These are phyloP conservation scores for Lamprotornis superbus DNA, from an alignment of 2,113 vertebrate species.

Conservation along the genomic window DNA sequence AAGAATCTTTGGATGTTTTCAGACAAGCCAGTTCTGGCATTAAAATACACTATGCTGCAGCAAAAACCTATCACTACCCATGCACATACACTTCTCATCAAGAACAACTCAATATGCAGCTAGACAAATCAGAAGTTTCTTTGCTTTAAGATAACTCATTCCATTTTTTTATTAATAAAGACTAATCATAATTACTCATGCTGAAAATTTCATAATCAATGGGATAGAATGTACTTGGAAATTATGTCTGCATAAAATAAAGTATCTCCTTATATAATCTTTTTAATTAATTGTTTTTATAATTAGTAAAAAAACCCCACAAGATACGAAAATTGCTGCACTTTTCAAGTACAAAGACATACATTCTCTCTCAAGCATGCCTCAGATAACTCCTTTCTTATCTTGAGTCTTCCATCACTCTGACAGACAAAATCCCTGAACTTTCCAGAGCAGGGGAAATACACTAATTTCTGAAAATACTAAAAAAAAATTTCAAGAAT, in stretches of 20 bases:
- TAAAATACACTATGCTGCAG: not conserved
- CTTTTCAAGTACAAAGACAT: not conserved
- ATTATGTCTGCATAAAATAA: not conserved
- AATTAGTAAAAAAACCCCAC: not conserved
- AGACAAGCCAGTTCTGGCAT: not conserved
- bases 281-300: not conserved
- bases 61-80: not conserved
- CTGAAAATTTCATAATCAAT: not conserved
- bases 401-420: not conserved
- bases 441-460: not conserved
- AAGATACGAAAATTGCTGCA: not conserved
- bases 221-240: not conserved
- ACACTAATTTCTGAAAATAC: not conserved
- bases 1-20: not conserved
- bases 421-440: not conserved
- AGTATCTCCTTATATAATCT: not conserved
- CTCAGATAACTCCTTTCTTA: not conserved
- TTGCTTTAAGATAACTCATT: not conserved
- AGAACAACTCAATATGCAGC: not conserved
- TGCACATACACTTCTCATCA: fast-evolving
- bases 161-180: not conserved
- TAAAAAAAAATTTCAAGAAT: not conserved
- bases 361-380: not conserved
- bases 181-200: not conserved
- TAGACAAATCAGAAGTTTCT: not conserved